These are phyloP conservation scores for Notolepis coatsorum DNA, from an alignment of 2,797 vertebrate species.

Conservation along the genomic window DNA sequence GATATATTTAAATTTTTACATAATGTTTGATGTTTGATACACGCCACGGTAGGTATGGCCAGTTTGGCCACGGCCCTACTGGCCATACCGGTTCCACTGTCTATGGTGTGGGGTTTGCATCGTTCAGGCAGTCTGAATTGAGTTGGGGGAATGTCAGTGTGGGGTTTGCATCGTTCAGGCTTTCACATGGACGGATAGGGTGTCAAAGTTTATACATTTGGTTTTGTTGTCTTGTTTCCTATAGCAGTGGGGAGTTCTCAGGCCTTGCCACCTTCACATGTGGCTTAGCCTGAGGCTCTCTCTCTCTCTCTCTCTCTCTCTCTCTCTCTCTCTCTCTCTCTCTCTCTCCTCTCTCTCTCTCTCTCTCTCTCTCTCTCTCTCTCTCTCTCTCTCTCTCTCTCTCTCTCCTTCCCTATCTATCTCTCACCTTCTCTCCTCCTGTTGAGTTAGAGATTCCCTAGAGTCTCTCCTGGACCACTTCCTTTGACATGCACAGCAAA, in stretches of 20 bases:
- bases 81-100: too few species aligned
- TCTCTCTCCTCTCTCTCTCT: constrained; percentile 38
- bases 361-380: constrained; percentile 23
- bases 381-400: constrained; percentile 32
- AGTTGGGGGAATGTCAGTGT: constrained; percentile 56
- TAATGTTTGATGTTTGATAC: too few species aligned
- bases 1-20: too few species aligned
- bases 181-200: constrained; percentile 61
- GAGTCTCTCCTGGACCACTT: constrained; percentile 72
- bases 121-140: too few species aligned
- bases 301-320: constrained; percentile 33
- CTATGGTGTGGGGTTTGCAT: too few species aligned
- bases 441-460: constrained; percentile 73
- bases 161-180: constrained; percentile 52
- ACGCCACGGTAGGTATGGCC: too few species aligned
- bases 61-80: too few species aligned
- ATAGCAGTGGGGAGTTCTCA: constrained; percentile 67
- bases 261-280: constrained; percentile 62
- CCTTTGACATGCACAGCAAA: constrained; percentile 72
- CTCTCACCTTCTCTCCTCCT: not conserved
- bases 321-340: constrained; percentile 14
- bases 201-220: constrained; percentile 68
- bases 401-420: constrained; percentile 59
- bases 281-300: constrained; percentile 66
- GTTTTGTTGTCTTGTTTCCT: constrained; percentile 69